These are phyloP conservation scores for Rugalucina vietnamica DNA, from an alignment of 2,888 invertebrate genomes.

Conservation along the genomic window DNA sequence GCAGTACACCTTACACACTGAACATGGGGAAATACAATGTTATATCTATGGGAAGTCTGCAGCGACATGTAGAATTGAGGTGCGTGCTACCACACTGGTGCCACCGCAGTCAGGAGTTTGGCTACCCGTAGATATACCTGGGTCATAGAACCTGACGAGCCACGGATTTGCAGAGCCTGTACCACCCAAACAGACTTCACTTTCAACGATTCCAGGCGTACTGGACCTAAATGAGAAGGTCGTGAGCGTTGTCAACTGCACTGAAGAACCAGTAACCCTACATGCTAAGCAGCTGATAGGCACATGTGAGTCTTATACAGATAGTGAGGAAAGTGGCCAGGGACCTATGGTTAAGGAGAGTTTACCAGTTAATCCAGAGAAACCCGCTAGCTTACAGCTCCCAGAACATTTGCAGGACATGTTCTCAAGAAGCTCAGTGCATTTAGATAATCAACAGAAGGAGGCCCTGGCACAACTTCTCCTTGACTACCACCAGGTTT, in stretches of 20 bases:
- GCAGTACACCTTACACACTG: not conserved
- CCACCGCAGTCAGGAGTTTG: not conserved
- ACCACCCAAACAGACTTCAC: not conserved
- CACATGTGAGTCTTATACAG: not conserved
- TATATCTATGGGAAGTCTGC: not conserved
- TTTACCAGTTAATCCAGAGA: not conserved
- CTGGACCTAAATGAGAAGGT: not conserved
- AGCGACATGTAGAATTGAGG: constrained; percentile 13
- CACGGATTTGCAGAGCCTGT: not conserved
- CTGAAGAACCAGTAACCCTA: not conserved
- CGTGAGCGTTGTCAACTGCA: not conserved
- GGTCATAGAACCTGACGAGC: not conserved
- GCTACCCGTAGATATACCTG: constrained; percentile 4
- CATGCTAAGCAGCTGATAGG: constrained; percentile 2
- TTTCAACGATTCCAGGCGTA: not conserved
- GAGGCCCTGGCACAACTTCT: no score
- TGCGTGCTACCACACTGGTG: not conserved
- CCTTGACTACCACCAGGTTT: not conserved
- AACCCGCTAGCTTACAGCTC: not conserved
- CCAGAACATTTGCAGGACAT: constrained; percentile 3
- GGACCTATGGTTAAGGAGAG: not conserved
- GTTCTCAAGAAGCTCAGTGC: not conserved
- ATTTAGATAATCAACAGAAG: no score
- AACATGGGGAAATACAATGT: constrained; percentile 10
- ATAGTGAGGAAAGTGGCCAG: not conserved